Evolutionary conservation across 1,140 invertebrate genomes (phyloP).

Genomic region (Drosophila kikkawai): DNA sequence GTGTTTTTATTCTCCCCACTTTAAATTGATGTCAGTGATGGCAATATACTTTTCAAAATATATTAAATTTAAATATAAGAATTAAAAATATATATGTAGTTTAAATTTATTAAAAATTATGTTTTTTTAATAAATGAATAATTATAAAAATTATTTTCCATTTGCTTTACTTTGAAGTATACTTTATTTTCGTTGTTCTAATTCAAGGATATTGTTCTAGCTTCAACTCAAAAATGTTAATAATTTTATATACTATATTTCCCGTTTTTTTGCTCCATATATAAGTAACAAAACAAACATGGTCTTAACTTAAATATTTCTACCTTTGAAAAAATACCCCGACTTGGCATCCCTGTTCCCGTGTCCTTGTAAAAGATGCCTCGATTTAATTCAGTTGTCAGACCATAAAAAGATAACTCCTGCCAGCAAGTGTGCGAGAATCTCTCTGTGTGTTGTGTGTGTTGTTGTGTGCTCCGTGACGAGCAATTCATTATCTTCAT

Average conservation of each 20-base stretch:
- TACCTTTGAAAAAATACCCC: background rate
- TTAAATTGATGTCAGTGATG: slow-evolving; percentile 5
- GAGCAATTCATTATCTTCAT: slow-evolving; percentile 62
- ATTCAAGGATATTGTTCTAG: too few species aligned
- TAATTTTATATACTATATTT: too few species aligned
- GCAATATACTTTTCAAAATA: background rate
- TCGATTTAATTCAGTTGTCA: slow-evolving; percentile 37
- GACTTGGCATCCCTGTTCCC: background rate
- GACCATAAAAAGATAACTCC: slow-evolving; percentile 10
- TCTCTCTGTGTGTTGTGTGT: background rate
- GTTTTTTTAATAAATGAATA: too few species aligned
- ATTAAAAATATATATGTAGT: too few species aligned
- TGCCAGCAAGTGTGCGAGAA: slow-evolving; percentile 9
- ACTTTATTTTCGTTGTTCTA: too few species aligned
- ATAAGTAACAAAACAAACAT: too few species aligned
- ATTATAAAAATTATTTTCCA: too few species aligned
- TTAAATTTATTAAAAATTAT: too few species aligned
- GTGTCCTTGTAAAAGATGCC: background rate
- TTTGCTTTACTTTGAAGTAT: too few species aligned
- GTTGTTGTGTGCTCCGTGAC: slow-evolving; percentile 14
- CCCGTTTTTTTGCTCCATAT: too few species aligned
- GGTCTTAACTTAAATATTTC: too few species aligned
- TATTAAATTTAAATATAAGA: background rate
- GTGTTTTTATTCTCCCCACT: slow-evolving; percentile 13
- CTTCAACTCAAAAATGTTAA: too few species aligned